Evolutionary conservation across 64 coral and sea anemone genomes (phyloP), one percentile per base, ranked within the genome.

Genomic region (Actinia equina): DNA sequence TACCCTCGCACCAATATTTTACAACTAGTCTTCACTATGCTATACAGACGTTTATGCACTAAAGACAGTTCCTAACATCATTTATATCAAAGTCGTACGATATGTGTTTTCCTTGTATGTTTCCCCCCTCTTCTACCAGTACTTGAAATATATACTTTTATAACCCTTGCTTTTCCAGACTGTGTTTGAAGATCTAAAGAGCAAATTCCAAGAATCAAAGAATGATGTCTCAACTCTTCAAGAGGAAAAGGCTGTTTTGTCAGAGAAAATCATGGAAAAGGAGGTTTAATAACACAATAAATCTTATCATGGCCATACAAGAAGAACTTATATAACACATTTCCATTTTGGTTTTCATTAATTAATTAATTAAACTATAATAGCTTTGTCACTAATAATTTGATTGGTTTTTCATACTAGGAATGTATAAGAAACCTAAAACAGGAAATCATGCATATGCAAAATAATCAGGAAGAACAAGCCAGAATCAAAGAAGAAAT

Each of bases 391-490:
- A 74, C 25, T n/a, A 71, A 14, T 74, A 12, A 30, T 37, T 49
- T 1, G 16, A 9, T 0, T 74, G 70, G n/a, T 26, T 81, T n/a
- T 59, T 30, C 15, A 15, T 78, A 8, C 1, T 71, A 91, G 89
- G 44, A 58, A 22, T 64, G 42, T 61, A 91, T 86, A 15, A 79
- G 56, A n/a, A 83, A 91, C 19, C 89, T 91, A 5, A 84, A 91
- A 59, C 52, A 76, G 52, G 85, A 85, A 49, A 45, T 91, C 69
- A 30, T 77, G 53, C 76, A 91, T 37, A 44, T 76, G 30, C 60
- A 79, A 62, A 61, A 78, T 27, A 58, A 49, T 64, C 18, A 79
- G 12, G 86, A 91, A 91, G 74, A 86, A n/a, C 25, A 51, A 22
- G 27, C 78, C 17, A 86, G 83, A 76, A 87, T 52, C 17, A 23